These are phyloP conservation scores for Champsocephalus gunnari DNA, from an alignment of 2,797 vertebrate species.

Conservation along the genomic window DNA sequence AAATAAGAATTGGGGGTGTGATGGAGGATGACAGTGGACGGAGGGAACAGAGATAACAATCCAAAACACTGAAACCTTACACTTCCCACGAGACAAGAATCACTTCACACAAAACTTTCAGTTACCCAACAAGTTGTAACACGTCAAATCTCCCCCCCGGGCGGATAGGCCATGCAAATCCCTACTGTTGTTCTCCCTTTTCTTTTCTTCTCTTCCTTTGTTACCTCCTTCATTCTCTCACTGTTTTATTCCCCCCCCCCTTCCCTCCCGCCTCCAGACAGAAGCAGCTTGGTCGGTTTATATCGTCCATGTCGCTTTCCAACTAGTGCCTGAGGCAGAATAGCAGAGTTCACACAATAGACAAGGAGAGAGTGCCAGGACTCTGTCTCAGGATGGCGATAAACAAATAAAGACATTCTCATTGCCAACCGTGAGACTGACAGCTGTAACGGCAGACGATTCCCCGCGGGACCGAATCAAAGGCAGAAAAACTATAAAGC, in stretches of 20 bases:
- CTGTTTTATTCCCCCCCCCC: slow-evolving; percentile 24
- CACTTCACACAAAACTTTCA: slow-evolving; percentile 76
- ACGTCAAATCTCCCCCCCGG: slow-evolving; percentile 53
- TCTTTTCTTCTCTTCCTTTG: slow-evolving; percentile 53
- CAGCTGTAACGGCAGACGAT: slow-evolving; percentile 56
- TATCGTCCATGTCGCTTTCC: slow-evolving; percentile 38
- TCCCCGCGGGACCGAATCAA: slow-evolving; percentile 39
- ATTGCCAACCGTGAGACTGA: slow-evolving; percentile 47
- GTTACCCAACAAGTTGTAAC: slow-evolving; percentile 81
- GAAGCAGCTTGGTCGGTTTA: slow-evolving; percentile 64
- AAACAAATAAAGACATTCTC: slow-evolving; percentile 61
- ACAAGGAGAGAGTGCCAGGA: slow-evolving; percentile 33
- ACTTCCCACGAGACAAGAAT: slow-evolving; percentile 77
- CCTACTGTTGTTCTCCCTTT: slow-evolving; percentile 69
- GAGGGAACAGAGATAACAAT: slow-evolving; percentile 66
- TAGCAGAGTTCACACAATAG: slow-evolving; percentile 41
- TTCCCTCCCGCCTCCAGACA: slow-evolving; percentile 18
- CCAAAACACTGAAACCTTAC: slow-evolving; percentile 72
- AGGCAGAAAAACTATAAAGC: slow-evolving; percentile 1
- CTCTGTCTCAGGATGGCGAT: slow-evolving; percentile 40
- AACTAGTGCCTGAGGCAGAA: slow-evolving; percentile 53
- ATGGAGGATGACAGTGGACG: slow-evolving; percentile 30
- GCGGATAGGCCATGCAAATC: slow-evolving; percentile 63
- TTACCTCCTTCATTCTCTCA: slow-evolving; percentile 52
- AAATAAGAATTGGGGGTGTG: not conserved